These are phyloP conservation scores for Sisor rabdophorus DNA, from an alignment of 2,113 vertebrate genomes.

Conservation along the genomic window DNA sequence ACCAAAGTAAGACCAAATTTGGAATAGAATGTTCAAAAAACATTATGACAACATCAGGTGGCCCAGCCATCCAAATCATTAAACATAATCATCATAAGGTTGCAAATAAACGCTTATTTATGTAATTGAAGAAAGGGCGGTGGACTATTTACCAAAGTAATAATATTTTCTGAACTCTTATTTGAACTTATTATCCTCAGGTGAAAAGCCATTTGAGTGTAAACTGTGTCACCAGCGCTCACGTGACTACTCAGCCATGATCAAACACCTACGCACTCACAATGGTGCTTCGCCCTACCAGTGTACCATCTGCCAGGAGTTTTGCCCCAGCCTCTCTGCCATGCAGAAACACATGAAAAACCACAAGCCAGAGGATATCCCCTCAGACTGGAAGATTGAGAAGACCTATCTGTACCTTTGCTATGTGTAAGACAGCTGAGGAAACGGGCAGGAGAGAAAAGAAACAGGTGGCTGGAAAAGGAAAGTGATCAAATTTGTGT, in stretches of 20 bases:
- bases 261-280: constrained; percentile 98
- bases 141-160: too few species aligned
- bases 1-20: too few species aligned
- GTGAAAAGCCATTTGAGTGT: constrained; percentile 99
- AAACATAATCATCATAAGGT: neutral
- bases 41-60: too few species aligned
- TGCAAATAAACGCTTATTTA: neutral
- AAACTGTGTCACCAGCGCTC: constrained; percentile 98
- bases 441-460: constrained; percentile 6
- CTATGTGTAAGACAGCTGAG: constrained; percentile 77
- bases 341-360: constrained; percentile 99
- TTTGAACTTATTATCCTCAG: constrained; percentile 58
- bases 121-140: neutral
- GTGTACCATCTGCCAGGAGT: constrained; percentile 98
- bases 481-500: constrained; percentile 20
- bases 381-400: constrained; percentile 98
- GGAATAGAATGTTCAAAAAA: too few species aligned
- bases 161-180: neutral
- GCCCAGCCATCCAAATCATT: neutral
- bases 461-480: constrained; percentile 2
- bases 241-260: constrained; percentile 98
- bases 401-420: constrained; percentile 98
- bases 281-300: constrained; percentile 98
- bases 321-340: constrained; percentile 97
- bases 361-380: constrained; percentile 97